phyloP scores from a whole-genome alignment of 92 coral and sea anemone genomes.

The Parazoanthus swiftii region DNA sequence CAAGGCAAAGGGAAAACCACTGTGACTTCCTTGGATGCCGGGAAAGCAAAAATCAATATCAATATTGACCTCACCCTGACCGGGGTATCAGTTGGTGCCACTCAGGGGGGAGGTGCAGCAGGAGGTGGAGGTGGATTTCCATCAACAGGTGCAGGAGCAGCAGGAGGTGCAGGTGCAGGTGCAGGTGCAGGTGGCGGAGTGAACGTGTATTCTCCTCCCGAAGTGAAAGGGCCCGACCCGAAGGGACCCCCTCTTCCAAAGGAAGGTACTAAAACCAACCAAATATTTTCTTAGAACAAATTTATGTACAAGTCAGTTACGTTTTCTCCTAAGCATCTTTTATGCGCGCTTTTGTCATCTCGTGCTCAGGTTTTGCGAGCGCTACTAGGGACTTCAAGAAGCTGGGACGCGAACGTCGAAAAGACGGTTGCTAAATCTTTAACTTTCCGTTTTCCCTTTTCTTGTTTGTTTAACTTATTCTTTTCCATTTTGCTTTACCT shows the following conservation, averaged over 20 bases:
- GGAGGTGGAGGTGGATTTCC: neutral
- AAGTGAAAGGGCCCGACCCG: neutral
- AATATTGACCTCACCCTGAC: neutral
- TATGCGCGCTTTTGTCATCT: too few relatives aligned
- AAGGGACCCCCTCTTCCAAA: neutral
- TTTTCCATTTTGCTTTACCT: too few relatives aligned
- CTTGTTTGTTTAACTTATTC: too few relatives aligned
- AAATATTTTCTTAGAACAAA: neutral
- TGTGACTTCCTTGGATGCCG: neutral
- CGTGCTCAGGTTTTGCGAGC: too few relatives aligned
- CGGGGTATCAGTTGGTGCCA: neutral
- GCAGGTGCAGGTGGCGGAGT: neutral
- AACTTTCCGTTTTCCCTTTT: too few relatives aligned
- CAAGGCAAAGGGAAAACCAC: neutral
- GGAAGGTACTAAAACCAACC: neutral
- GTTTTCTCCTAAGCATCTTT: too few relatives aligned
- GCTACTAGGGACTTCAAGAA: too few relatives aligned
- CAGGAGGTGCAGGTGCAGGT: neutral
- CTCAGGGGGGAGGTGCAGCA: neutral
- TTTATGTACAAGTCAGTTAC: neutral
- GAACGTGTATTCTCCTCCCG: neutral
- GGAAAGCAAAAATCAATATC: slow-evolving; percentile 1
- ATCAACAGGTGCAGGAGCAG: too few relatives aligned
- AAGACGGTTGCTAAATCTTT: too few relatives aligned
- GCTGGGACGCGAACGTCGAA: too few relatives aligned